Conservation (phyloP, 2,797 vertebrate genomes). For the Takifugu ocellatus region DNA sequence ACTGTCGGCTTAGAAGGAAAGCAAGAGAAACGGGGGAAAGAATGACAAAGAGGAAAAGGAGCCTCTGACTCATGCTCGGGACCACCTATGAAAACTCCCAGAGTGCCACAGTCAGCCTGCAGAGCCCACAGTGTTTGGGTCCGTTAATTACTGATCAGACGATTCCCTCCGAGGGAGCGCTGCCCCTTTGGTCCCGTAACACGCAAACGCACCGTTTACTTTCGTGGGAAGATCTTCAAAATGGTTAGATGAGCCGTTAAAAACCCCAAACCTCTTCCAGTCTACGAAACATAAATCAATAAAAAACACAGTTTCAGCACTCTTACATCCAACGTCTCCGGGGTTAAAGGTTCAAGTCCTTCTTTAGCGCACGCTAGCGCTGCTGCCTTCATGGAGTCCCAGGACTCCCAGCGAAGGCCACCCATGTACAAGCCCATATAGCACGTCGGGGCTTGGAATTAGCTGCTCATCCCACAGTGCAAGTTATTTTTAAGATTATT, state of each 20-base stretch:
- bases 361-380: constrained; percentile 18
- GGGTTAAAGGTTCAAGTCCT: constrained; percentile 33
- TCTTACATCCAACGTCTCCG: background rate
- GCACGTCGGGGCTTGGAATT: constrained; percentile 9
- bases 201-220: background rate
- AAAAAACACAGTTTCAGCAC: constrained; percentile 3
- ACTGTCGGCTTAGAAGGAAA: background rate
- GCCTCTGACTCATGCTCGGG: constrained; percentile 1
- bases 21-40: background rate
- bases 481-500: constrained; percentile 15
- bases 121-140: constrained; percentile 17
- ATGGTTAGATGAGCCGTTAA: no score
- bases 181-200: no score
- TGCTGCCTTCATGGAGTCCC: constrained; percentile 18
- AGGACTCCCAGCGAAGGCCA: constrained; percentile 17
- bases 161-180: constrained; percentile 13
- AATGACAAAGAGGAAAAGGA: background rate
- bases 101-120: background rate
- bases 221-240: no score
- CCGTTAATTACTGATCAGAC: constrained; percentile 28
- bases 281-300: no score
- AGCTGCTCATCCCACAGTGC: background rate
- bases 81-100: constrained; percentile 18
- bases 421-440: constrained; percentile 12
- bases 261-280: background rate